Conservation (phyloP, 2,797 vertebrate species). For the Hypotaenidia philippensis region DNA sequence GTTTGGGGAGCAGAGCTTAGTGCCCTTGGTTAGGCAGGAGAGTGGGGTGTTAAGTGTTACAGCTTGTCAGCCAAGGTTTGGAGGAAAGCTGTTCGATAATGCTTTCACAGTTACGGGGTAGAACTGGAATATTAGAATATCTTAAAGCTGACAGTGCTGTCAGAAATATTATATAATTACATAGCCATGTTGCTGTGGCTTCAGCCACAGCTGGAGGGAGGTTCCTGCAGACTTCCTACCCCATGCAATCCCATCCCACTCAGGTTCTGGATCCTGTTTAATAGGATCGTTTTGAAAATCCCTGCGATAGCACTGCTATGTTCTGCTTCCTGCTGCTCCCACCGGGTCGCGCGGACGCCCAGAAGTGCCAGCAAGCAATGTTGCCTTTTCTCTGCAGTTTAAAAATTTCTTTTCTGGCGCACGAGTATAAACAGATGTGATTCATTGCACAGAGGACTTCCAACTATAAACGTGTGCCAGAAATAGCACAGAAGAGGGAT, state of each 20-base stretch:
- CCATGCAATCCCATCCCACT: neutral
- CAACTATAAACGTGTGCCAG: neutral
- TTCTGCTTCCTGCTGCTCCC: neutral
- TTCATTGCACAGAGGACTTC: neutral
- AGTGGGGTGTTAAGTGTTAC: neutral
- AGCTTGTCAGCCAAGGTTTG: neutral
- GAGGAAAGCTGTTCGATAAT: neutral
- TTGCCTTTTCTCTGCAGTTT: neutral
- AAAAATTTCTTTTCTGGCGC: conserved; percentile 29
- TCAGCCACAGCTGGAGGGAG: neutral
- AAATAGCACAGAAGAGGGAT: neutral
- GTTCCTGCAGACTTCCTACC: neutral
- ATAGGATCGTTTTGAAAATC: neutral
- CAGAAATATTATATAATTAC: neutral
- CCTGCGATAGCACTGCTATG: neutral
- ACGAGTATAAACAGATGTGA: conserved; percentile 27
- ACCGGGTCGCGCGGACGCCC: neutral
- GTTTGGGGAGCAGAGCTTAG: neutral
- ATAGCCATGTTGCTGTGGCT: neutral
- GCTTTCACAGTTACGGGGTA: neutral
- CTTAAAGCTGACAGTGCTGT: neutral
- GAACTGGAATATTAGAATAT: neutral
- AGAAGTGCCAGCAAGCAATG: neutral
- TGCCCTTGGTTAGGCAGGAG: neutral
- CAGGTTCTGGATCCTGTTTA: neutral